phyloP scores from a whole-genome alignment of 2,888 invertebrate species.

The Steinernema hermaphroditum region DNA sequence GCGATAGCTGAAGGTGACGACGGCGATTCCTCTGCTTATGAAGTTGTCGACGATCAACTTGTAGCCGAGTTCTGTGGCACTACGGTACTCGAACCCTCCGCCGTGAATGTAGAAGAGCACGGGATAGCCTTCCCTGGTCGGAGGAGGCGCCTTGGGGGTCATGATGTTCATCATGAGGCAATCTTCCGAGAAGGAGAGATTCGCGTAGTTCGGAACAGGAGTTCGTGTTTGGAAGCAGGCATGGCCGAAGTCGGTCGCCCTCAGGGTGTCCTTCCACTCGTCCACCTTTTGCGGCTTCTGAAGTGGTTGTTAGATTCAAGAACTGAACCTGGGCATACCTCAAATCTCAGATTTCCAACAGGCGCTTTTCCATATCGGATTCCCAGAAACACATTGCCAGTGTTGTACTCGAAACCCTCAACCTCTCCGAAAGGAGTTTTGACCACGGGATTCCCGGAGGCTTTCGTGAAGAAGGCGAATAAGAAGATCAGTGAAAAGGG shows the following conservation, averaged over 20 bases:
- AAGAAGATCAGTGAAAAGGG: not conserved
- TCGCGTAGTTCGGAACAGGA: constrained; percentile 24
- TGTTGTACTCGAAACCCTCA: constrained; percentile 32
- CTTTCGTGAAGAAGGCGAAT: not conserved
- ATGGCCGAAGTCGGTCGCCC: constrained; percentile 24
- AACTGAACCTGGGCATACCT: not conserved
- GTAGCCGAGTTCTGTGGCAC: constrained; percentile 36
- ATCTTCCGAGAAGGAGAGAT: constrained; percentile 38
- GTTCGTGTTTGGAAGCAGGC: constrained; percentile 40
- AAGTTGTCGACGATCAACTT: constrained; percentile 41
- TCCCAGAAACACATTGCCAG: constrained; percentile 32
- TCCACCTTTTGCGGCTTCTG: constrained; percentile 45
- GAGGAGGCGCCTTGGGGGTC: constrained; percentile 33
- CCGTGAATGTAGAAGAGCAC: constrained; percentile 40
- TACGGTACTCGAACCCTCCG: constrained; percentile 40
- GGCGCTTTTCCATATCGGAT: constrained; percentile 34
- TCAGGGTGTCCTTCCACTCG: constrained; percentile 40
- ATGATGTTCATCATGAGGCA: constrained; percentile 47
- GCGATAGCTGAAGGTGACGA: constrained; percentile 34
- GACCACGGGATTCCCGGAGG: not conserved
- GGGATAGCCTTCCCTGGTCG: constrained; percentile 16
- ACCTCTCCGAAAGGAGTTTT: constrained; percentile 23
- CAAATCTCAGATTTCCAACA: constrained; percentile 23
- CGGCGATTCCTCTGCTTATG: constrained; percentile 26
- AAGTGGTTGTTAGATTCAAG: not conserved